These are phyloP conservation scores for Aegotheles bennettii DNA, from an alignment of 2,113 vertebrate genomes.

Conservation along the genomic window DNA sequence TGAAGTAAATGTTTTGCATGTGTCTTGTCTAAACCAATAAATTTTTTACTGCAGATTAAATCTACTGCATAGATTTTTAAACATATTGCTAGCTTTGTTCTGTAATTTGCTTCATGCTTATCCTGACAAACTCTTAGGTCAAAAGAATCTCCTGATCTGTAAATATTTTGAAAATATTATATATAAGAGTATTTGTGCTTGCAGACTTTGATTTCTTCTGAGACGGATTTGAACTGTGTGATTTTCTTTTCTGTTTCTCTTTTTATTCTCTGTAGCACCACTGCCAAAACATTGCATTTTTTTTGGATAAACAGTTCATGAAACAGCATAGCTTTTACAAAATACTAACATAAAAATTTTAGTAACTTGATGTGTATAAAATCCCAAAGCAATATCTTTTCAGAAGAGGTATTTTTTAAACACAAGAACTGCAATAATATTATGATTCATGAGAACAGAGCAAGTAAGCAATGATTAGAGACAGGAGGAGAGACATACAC, in stretches of 20 bases:
- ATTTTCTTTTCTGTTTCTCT: not conserved
- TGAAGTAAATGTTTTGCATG: not conserved
- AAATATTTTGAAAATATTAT: not conserved
- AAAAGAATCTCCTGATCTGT: not conserved
- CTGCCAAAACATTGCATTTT: not conserved
- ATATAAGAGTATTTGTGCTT: not conserved
- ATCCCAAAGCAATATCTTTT: not conserved
- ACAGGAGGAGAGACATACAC: not conserved
- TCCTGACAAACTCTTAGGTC: not conserved
- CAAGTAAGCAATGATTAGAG: not conserved
- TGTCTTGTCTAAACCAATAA: not conserved
- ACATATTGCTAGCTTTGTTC: not conserved
- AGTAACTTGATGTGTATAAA: not conserved
- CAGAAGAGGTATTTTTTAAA: not conserved
- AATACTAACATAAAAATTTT: not conserved
- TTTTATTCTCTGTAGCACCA: not conserved
- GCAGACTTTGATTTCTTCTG: not conserved
- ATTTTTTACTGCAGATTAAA: not conserved
- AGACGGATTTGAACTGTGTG: not conserved
- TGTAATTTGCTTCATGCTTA: not conserved
- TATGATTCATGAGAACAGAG: not conserved
- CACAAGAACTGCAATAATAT: not conserved
- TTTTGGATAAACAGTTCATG: not conserved
- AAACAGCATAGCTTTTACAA: not conserved
- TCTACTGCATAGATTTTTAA: not conserved